A percentile compares a stretch with the other conserved stretches of the same genome.
Evolutionary conservation across 2,888 invertebrate genomes (phyloP).

Genomic region (Alloscopus bannaensis): DNA sequence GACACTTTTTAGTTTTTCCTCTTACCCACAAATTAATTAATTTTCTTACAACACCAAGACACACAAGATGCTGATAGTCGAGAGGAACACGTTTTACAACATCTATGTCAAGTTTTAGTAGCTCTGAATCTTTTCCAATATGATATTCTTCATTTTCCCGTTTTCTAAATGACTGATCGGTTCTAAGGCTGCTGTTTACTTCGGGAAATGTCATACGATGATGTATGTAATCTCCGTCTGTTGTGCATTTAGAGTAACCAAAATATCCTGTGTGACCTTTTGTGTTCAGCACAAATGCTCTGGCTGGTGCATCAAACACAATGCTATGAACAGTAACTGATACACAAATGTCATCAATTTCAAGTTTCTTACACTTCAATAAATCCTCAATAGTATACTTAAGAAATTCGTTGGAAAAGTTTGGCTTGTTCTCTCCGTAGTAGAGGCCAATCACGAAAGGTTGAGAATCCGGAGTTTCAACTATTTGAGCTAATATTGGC

Average conservation of each 20-base stretch:
- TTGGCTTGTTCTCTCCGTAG: too few relatives aligned
- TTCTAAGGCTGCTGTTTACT: neutral
- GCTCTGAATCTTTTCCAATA: constrained; percentile 4
- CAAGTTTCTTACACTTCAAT: too few relatives aligned
- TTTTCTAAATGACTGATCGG: constrained; percentile 9
- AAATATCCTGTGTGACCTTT: constrained; percentile 23
- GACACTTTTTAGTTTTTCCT: neutral
- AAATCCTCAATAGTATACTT: too few relatives aligned
- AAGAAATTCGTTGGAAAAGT: too few relatives aligned
- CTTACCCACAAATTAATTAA: constrained; percentile 26
- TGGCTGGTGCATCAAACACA: constrained; percentile 28
- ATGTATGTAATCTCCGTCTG: neutral
- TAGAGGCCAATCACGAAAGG: too few relatives aligned
- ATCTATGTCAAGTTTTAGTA: constrained; percentile 26
- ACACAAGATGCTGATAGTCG: constrained; percentile 62
- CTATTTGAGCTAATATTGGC: too few relatives aligned
- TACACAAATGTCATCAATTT: too few relatives aligned
- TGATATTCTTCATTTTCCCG: constrained; percentile 7
- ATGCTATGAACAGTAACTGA: neutral
- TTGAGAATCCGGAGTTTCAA: too few relatives aligned
- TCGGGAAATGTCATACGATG: neutral
- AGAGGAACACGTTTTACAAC: constrained; percentile 42
- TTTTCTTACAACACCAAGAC: constrained; percentile 56
- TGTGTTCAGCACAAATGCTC: neutral
- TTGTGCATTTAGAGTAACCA: neutral